Base-by-base conservation (phyloP, 1,140 invertebrate genomes). In the Zaprionus capensis region DNA sequence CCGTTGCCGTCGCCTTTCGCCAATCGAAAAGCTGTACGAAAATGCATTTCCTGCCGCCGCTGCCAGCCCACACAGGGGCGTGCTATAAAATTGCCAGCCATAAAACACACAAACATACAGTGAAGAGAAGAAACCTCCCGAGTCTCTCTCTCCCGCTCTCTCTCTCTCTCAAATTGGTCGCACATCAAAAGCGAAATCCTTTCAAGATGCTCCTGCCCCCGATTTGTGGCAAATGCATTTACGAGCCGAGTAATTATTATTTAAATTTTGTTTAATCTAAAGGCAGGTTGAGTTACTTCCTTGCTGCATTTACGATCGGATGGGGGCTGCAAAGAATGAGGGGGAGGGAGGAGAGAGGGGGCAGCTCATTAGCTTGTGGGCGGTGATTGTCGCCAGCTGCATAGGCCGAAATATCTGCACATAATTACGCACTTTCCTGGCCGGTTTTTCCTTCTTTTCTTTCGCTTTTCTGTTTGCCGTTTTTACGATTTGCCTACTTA, bases 401-500 rank as follows among this genome's bases (percentile, higher is more conserved):
- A 56, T n/a, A n/a, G n/a, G 38, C 58, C 46, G 59, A 81, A 80
- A 78, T 64, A 70, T 68, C 71, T 59, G 9, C 67, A 70, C 75
- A 90, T 85, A 85, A 88, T 88, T 88, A 88, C 80, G 76, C 84
- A 75, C 71, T 79, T 82, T 70, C 55, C 36, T 46, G 51, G 46
- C 51, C 51, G 36, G 22, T 64, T 61, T 69, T 65, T 66, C 56
- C 31, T 56, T 56, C 9, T 67, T 68, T 57, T 67, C 17, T 68
- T 56, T 59, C 69, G 41, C 53, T 67, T 71, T 58, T 31, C 31
- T 61, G 20, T 9, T 59, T 64, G 59, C 44, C 49, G 56, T 71
- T 87, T 87, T 87, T 90, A 87, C 75, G 84, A 88, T 90, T 88
- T 88, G 85, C 85, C 78, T 90, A 81, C 85, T 75, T 85, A 71